Conservation (phyloP, 2,113 vertebrate species). For the Callospermophilus lateralis region DNA sequence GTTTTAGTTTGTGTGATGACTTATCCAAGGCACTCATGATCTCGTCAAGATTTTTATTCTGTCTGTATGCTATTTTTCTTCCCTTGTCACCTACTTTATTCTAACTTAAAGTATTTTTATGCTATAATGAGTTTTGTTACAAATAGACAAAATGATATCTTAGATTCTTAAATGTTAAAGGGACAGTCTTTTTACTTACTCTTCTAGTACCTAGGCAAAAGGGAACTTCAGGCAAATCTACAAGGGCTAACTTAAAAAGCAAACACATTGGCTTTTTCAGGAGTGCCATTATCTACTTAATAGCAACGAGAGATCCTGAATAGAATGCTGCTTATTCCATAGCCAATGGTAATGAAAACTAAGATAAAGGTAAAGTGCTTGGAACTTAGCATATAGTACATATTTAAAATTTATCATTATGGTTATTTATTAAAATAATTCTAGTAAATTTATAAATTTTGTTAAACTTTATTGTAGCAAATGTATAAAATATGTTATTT, state of each 20-base stretch:
- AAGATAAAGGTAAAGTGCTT: conserved; percentile 5
- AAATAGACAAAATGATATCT: background rate
- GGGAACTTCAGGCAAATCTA: background rate
- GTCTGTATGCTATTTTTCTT: background rate
- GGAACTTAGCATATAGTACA: background rate
- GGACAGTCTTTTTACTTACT: background rate
- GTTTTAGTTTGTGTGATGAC: background rate
- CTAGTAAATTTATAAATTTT: too few relatives aligned
- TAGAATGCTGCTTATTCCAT: background rate
- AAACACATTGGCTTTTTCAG: background rate
- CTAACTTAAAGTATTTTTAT: background rate
- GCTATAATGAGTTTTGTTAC: background rate
- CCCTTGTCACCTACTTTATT: background rate
- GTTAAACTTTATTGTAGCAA: too few relatives aligned
- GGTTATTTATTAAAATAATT: too few relatives aligned
- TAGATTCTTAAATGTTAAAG: background rate
- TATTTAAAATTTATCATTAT: background rate
- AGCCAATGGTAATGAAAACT: background rate
- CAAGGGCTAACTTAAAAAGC: background rate
- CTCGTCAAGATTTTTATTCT: background rate
- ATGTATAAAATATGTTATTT: too few relatives aligned
- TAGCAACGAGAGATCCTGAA: background rate
- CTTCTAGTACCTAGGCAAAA: background rate
- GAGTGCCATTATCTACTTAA: background rate
- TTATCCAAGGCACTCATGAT: background rate